Percentiles rank a stretch among this genome's conserved stretches.
Conservation (phyloP, 2,113 vertebrate species). For the Paraplagusia blochii region DNA sequence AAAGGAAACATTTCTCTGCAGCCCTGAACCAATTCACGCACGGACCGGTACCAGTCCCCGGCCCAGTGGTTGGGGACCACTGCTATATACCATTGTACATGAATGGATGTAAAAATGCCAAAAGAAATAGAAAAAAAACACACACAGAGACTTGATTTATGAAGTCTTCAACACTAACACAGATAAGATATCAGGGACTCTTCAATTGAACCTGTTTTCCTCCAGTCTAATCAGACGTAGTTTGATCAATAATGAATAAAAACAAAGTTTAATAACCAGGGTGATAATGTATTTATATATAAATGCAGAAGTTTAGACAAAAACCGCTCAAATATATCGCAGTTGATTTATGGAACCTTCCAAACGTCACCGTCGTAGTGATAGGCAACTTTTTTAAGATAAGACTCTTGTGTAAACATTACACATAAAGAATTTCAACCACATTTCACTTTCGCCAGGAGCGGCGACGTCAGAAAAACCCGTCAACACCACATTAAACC, state of each 20-base stretch:
- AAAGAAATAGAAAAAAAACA: too few species aligned
- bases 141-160: too few species aligned
- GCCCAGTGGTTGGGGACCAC: too few species aligned
- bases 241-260: not conserved
- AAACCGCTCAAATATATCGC: slow-evolving; percentile 1
- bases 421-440: slow-evolving; percentile 22
- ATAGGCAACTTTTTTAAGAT: slow-evolving; percentile 17
- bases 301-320: slow-evolving; percentile 11
- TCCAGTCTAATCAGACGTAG: too few species aligned
- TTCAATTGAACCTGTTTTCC: too few species aligned
- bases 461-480: slow-evolving; percentile 41
- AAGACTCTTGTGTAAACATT: slow-evolving; percentile 32
- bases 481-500: not conserved
- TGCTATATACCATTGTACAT: too few species aligned
- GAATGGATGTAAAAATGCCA: too few species aligned
- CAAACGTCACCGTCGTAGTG: slow-evolving; percentile 1
- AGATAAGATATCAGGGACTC: too few species aligned
- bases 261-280: not conserved
- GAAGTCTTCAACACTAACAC: too few species aligned
- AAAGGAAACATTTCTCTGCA: too few species aligned
- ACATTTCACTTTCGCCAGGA: slow-evolving; percentile 9
- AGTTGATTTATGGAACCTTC: slow-evolving; percentile 8
- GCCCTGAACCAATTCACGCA: too few species aligned
- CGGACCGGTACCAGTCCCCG: too few species aligned
- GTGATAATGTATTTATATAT: not conserved